Base-by-base conservation (phyloP, 1,140 invertebrate species). In the Bathynomus jamesi region DNA sequence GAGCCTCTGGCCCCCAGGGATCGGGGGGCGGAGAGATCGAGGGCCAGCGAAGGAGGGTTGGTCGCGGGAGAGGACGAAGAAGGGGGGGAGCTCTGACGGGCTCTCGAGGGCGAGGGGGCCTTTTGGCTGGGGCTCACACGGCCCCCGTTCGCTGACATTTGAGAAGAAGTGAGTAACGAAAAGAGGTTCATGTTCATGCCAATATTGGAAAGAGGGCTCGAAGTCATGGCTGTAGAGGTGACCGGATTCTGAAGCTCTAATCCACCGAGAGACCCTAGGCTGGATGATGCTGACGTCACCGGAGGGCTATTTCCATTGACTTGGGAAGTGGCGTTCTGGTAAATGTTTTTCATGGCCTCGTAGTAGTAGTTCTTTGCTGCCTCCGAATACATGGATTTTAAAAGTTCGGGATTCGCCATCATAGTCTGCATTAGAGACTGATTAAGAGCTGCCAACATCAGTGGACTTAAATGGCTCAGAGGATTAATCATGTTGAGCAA, bases 351-450 rank as follows among this genome's bases (percentile, higher is more conserved):
- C 69, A 77, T 53, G 40, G 76, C 68, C 67, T 77, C 76, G 61
- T 71, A 67, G 60, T 77, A 77, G 69, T 74, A 77, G 69, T 70
- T 77, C 60, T 70, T 69, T 13, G 76, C 76, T 61, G 76, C 76
- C 65, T 77, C 76, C 62, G 76, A 77, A 63, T 77, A 77, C 66
- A 77, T 70, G 17, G 76, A 64, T 62, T 77, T 77, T 69, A 77
- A 72, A 67, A 77, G 72, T 66, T 77, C 76, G 25, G 76, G 76
- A 73, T 77, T 77, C 25, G 76, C 73, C 46, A 77, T 67, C 76
- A 77, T 74, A 53, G 76, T 77, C 65, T 77, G 76, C 76, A 77
- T 77, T 61, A 77, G 66, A 62, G 72, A 71, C 62, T 77, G 76
- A 67, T 77, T 77, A 62, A 77, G 68, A 31, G 76, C 76, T 53